These are phyloP conservation scores for Tachina lurida DNA, from an alignment of 2,888 invertebrate genomes.

Conservation along the genomic window DNA sequence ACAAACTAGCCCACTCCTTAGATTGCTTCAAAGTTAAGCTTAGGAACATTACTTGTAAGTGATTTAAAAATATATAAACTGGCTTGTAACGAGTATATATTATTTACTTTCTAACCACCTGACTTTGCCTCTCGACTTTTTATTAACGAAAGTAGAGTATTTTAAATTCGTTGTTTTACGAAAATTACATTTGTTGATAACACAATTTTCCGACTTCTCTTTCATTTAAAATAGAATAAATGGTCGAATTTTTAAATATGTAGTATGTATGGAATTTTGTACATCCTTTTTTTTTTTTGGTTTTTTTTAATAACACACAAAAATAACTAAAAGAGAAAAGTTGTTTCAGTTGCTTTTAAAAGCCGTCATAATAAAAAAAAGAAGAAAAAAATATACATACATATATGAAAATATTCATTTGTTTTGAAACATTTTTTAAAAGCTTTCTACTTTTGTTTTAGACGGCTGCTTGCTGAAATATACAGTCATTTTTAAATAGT, in stretches of 20 bases:
- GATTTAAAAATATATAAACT: no score
- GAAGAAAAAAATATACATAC: conserved; percentile 18
- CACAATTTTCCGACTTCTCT: conserved; percentile 42
- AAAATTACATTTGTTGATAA: conserved; percentile 22
- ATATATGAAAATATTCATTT: conserved; percentile 47
- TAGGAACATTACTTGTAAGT: no score
- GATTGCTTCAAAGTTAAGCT: no score
- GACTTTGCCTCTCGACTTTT: neutral
- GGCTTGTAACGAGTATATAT: neutral
- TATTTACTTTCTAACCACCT: neutral
- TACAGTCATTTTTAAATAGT: conserved; percentile 28
- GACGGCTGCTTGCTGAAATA: conserved; percentile 6
- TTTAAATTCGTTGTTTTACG: conserved; percentile 21
- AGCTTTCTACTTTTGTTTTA: conserved; percentile 64
- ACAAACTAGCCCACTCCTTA: no score
- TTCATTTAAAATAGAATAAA: conserved; percentile 28
- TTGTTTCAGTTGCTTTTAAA: conserved; percentile 64
- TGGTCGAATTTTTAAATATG: conserved; percentile 65
- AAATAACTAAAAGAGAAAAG: conserved; percentile 47
- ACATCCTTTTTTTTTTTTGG: conserved; percentile 20
- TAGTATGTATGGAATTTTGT: conserved; percentile 48
- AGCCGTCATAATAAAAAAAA: conserved; percentile 65
- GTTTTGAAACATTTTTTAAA: conserved; percentile 52
- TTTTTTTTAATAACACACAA: conserved; percentile 25
- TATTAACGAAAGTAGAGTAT: neutral